phyloP scores from a whole-genome alignment of 2,797 vertebrate genomes.

The Peromyscus eremicus region DNA sequence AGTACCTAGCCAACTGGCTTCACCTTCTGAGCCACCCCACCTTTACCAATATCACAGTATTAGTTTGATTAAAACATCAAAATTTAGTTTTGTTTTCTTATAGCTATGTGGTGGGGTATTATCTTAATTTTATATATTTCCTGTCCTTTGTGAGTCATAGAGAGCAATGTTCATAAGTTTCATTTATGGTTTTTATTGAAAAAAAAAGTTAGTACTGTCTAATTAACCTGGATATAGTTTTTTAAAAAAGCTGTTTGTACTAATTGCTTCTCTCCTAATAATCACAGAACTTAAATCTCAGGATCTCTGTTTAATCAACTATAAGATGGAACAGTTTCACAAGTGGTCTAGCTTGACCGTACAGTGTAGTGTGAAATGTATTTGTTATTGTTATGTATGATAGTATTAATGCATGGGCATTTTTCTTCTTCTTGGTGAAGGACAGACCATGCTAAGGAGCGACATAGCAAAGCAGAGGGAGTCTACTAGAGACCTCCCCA shows the following conservation, averaged over 20 bases:
- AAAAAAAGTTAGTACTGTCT: neutral
- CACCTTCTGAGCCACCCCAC: neutral
- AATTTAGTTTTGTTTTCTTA: neutral
- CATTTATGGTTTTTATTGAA: neutral
- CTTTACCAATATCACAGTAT: neutral
- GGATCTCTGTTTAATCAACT: neutral
- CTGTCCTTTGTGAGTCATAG: neutral
- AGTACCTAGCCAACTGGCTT: neutral
- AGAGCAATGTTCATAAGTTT: constrained; percentile 12
- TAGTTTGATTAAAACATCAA: neutral
- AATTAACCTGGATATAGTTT: neutral
- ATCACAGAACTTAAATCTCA: neutral
- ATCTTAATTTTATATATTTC: neutral
- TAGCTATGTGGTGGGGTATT: neutral
- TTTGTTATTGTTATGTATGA: neutral
- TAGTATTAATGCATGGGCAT: neutral
- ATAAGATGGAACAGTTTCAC: neutral
- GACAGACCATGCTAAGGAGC: neutral
- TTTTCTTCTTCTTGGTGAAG: neutral
- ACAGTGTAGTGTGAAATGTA: neutral
- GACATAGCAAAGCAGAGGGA: neutral
- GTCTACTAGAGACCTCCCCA: neutral
- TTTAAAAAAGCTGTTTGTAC: neutral
- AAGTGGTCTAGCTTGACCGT: neutral
- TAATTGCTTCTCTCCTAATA: neutral